Base-by-base conservation (phyloP, 2,888 invertebrate species). In the Melikaiella ostensackeni region DNA sequence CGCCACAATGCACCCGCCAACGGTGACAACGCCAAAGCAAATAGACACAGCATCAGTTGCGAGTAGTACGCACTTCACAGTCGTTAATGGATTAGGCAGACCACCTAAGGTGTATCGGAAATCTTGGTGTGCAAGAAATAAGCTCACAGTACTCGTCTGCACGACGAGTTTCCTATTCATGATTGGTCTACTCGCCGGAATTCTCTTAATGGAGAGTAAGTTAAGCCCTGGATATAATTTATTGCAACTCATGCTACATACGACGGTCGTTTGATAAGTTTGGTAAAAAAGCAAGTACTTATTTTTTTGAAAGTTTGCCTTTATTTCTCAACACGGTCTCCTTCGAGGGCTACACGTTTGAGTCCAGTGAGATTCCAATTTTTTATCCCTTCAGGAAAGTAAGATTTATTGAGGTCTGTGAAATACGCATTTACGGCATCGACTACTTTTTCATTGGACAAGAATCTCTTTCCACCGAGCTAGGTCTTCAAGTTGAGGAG, bases 51-150 rank as follows among this genome's bases (percentile, higher is more conserved):
- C 94, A 78, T 97, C 97, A 57, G 93, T 96, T 79, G 97, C 96
- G 75, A 97, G 97, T 92, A 97, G 97, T 80, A 97, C 96, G 88
- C 97, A 97, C 91, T 97, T 97, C 90, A 97, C 97, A 16, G 96
- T 97, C 76, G 95, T 97, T 80, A 97, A 97, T 89, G 96, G 96
- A 76, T 94, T 95, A 85, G 94, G 94, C 76, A 94, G 94, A 88
- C 92, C 93, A 61, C 93, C 93, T 81, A 94, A 95, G 87, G 93
- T 93, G 83, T 93, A 93, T 84, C 92, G 92, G 64, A 93, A 93
- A 86, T 92, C 94, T 66, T 95, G 95, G 88, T 96, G 96, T 90
- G 96, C 96, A 90, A 93, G 95, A 88, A 95, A 97, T 88, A 96
- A 96, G 92, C 94, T 97, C 85, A 96, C 96, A 77, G 95, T 96